These are phyloP conservation scores for Sceliomorpha sp. DNA, from an alignment of 2,888 invertebrate genomes.

Conservation along the genomic window DNA sequence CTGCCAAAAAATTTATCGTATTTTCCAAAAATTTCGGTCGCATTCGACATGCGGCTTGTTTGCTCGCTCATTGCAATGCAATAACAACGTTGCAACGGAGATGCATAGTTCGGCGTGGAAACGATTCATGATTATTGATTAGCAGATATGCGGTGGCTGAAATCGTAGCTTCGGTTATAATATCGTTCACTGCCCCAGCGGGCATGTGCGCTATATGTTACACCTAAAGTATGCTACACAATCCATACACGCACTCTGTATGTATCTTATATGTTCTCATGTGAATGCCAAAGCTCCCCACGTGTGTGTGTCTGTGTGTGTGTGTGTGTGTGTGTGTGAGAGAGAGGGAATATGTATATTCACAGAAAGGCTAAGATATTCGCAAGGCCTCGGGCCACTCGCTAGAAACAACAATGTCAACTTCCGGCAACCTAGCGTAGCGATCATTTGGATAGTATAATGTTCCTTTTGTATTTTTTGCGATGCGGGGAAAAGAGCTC, in stretches of 20 bases:
- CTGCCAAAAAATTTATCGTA: slow-evolving; percentile 43
- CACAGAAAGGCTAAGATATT: slow-evolving; percentile 71
- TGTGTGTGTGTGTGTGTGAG: no score
- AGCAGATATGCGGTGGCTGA: slow-evolving; percentile 65
- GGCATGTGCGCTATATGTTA: slow-evolving; percentile 58
- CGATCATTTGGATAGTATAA: slow-evolving; percentile 76
- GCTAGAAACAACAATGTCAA: slow-evolving; percentile 79
- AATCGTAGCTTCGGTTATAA: slow-evolving; percentile 62
- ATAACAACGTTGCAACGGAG: slow-evolving; percentile 68
- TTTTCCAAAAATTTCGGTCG: slow-evolving; percentile 41
- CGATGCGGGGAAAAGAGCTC: slow-evolving; percentile 12
- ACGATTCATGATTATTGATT: slow-evolving; percentile 75
- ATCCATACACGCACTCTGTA: slow-evolving; percentile 51
- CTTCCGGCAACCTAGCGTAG: slow-evolving; percentile 67
- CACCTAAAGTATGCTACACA: slow-evolving; percentile 57
- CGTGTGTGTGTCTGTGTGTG: slow-evolving; percentile 58
- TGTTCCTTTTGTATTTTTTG: slow-evolving; percentile 70
- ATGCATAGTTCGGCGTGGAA: slow-evolving; percentile 67
- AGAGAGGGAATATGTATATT: slow-evolving; percentile 18
- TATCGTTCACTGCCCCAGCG: slow-evolving; percentile 57
- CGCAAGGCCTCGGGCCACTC: slow-evolving; percentile 71
- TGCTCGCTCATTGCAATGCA: slow-evolving; percentile 45
- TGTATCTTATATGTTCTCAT: slow-evolving; percentile 48
- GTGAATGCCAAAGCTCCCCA: slow-evolving; percentile 52
- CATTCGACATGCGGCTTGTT: slow-evolving; percentile 27